Percentiles rank a stretch among this genome's conserved stretches.
Evolutionary conservation across 1,140 invertebrate species (phyloP).

Genomic region (Hypsibius dujardini): DNA sequence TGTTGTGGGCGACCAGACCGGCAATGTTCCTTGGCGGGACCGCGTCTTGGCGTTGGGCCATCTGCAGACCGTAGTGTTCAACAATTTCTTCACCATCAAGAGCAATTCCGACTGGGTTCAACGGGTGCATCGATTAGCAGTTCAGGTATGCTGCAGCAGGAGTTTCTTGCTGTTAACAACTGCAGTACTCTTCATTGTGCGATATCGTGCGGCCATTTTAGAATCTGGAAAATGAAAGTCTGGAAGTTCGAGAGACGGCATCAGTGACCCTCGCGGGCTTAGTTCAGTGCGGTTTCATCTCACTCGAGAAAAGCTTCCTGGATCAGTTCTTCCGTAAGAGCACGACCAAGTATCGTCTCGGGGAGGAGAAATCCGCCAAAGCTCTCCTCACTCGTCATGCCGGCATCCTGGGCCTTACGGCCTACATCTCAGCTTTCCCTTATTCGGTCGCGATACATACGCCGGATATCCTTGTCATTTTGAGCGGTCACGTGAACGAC

Average conservation of each 20-base stretch:
- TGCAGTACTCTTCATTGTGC: neutral
- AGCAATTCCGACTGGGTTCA: neutral
- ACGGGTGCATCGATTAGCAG: neutral
- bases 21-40: constrained; percentile 31
- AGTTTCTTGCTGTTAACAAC: too few relatives aligned
- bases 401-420: constrained; percentile 68
- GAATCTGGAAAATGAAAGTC: constrained; percentile 15
- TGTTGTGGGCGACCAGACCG: constrained; percentile 25
- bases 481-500: constrained; percentile 62
- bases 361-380: constrained; percentile 26
- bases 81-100: constrained; percentile 28
- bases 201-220: neutral
- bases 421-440: constrained; percentile 67
- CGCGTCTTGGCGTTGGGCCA: constrained; percentile 29
- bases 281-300: constrained; percentile 61
- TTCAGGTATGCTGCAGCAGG: neutral
- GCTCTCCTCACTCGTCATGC: constrained; percentile 43
- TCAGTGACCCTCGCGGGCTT: constrained; percentile 65
- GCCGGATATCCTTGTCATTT: constrained; percentile 57
- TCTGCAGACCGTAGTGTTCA: constrained; percentile 31
- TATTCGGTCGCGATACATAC: constrained; percentile 70
- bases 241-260: constrained; percentile 48
- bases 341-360: constrained; percentile 22
- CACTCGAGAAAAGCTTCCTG: constrained; percentile 34
- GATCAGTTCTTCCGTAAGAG: constrained; percentile 33